These are phyloP conservation scores for Megalopta genalis DNA, from an alignment of 1,140 invertebrate genomes.

Conservation along the genomic window DNA sequence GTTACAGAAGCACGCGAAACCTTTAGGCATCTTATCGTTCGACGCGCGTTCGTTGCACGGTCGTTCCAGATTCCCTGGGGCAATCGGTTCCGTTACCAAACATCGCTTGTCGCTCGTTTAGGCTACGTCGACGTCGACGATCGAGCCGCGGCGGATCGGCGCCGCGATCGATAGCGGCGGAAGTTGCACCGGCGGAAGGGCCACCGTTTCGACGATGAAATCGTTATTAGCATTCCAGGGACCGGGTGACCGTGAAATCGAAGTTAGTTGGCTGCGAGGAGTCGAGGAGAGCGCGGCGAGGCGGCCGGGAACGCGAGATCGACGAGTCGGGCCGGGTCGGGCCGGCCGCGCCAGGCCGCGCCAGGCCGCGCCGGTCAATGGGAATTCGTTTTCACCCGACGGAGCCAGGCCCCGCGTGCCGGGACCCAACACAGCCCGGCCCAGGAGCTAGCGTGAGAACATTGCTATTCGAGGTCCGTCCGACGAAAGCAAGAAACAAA, in stretches of 20 bases:
- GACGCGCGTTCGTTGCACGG: no score
- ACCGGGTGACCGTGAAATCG: slow-evolving; percentile 57
- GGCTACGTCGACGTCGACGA: no score
- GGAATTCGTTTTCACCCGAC: slow-evolving; percentile 52
- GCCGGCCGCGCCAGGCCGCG: background rate
- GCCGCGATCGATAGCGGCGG: slow-evolving; percentile 10
- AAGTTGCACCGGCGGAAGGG: slow-evolving; percentile 3
- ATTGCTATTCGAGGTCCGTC: slow-evolving; percentile 55
- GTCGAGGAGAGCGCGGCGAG: slow-evolving; percentile 43
- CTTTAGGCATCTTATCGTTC: no score
- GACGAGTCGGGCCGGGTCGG: no score
- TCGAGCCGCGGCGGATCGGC: no score
- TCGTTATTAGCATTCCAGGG: slow-evolving; percentile 53
- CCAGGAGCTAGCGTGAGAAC: background rate
- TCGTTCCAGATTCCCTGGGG: no score
- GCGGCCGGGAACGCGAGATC: no score
- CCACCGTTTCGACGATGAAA: slow-evolving; percentile 32
- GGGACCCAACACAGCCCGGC: no score
- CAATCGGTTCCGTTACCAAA: no score
- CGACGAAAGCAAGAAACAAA: slow-evolving; percentile 44
- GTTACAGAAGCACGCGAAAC: no score
- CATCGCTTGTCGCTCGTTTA: no score
- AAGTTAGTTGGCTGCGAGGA: slow-evolving; percentile 47
- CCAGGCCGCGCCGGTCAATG: background rate
- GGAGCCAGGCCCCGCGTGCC: background rate